phyloP scores from a whole-genome alignment of 2,113 vertebrate genomes.

The Ptyas mucosa region DNA sequence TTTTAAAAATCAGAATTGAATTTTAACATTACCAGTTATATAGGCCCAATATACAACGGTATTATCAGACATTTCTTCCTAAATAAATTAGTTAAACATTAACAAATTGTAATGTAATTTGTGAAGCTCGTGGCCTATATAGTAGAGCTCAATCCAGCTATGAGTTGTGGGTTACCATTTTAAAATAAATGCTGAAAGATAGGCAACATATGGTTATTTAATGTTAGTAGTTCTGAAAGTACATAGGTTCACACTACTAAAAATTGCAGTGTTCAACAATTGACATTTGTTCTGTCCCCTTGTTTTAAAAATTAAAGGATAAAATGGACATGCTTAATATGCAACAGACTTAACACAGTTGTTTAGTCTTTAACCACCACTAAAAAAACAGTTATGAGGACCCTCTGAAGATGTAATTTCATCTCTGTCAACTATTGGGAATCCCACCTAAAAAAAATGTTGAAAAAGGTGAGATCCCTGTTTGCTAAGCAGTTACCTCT shows the following conservation, averaged over 20 bases:
- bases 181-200: neutral
- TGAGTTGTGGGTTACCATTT: neutral
- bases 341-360: neutral
- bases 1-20: neutral
- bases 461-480: neutral
- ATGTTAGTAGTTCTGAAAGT: neutral
- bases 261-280: neutral
- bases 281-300: neutral
- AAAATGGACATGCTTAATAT: neutral
- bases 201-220: neutral
- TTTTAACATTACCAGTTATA: neutral
- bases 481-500: neutral
- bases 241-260: neutral
- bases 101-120: neutral
- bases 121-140: neutral
- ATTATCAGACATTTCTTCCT: neutral
- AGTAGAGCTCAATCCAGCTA: neutral
- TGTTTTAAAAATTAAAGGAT: neutral
- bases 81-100: neutral
- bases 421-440: neutral
- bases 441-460: neutral
- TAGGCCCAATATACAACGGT: neutral
- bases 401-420: neutral
- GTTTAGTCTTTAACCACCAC: neutral
- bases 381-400: neutral